Evolutionary conservation across 1,140 invertebrate genomes (phyloP).

Genomic region (Scaptomyza graminum): DNA sequence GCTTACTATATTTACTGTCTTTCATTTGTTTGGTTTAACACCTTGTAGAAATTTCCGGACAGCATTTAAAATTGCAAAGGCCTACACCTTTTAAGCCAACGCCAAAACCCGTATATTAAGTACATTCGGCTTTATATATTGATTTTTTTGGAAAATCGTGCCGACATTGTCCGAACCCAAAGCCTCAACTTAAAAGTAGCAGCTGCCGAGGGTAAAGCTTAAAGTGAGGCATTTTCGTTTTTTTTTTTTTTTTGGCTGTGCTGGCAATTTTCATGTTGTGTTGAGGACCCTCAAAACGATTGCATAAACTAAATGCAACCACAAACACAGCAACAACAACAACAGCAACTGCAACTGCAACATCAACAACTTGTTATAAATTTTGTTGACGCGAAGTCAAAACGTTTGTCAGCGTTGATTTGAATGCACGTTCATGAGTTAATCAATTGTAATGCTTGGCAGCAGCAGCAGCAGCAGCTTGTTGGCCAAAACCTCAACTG

Average conservation of each 20-base stretch:
- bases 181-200: background rate
- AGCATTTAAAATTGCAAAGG: background rate
- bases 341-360: conserved; percentile 41
- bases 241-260: background rate
- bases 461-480: conserved; percentile 22
- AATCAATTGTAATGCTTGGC: conserved; percentile 72
- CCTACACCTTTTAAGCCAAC: background rate
- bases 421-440: conserved; percentile 79
- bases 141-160: conserved; percentile 6
- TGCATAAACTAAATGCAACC: conserved; percentile 16
- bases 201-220: background rate
- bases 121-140: background rate
- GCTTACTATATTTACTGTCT: too few relatives aligned
- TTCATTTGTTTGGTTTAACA: background rate
- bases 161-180: background rate
- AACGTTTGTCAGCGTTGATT: conserved; percentile 72
- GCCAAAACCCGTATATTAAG: background rate
- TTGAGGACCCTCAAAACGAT: conserved; percentile 1
- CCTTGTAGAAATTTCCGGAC: background rate
- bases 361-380: conserved; percentile 67
- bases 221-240: background rate
- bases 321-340: conserved; percentile 49
- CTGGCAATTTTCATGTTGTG: conserved; percentile 17
- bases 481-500: conserved; percentile 13
- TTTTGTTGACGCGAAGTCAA: conserved; percentile 77